Conservation (phyloP, 1,140 invertebrate species). For the Nasonia longicornis region DNA sequence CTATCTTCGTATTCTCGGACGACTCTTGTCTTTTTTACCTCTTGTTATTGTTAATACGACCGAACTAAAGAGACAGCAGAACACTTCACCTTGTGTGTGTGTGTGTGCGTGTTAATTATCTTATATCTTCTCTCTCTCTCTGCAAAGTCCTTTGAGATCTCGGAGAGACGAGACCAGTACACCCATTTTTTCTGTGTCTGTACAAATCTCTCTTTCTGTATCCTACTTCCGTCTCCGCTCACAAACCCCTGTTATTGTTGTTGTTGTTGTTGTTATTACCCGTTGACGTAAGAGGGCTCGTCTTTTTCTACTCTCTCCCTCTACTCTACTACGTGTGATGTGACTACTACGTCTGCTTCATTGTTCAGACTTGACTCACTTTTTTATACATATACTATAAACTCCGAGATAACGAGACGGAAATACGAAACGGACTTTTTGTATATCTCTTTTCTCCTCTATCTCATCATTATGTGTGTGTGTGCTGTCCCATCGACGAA, state of each 20-base stretch:
- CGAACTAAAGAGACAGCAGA: neutral
- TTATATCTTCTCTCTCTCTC: neutral
- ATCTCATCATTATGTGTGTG: neutral
- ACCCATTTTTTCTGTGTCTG: neutral
- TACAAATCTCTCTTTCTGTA: neutral
- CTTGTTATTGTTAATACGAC: slow-evolving; percentile 2
- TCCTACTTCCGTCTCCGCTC: neutral
- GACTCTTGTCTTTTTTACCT: slow-evolving; percentile 14
- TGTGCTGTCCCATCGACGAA: slow-evolving; percentile 18
- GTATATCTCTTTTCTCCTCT: neutral
- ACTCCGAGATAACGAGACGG: slow-evolving; percentile 3
- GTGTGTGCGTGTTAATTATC: neutral
- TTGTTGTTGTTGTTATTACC: neutral
- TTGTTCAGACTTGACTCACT: neutral
- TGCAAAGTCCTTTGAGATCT: slow-evolving; percentile 9
- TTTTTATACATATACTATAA: neutral
- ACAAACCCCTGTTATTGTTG: neutral
- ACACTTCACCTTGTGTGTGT: neutral
- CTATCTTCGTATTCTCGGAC: neutral
- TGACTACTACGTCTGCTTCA: neutral
- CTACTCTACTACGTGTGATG: neutral
- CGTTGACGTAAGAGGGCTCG: slow-evolving; percentile 4
- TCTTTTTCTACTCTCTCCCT: neutral
- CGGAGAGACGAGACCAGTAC: neutral
- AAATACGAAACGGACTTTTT: slow-evolving; percentile 1